Conservation (phyloP, 2,797 vertebrate genomes). For the Pseudomugil tenellus region DNA sequence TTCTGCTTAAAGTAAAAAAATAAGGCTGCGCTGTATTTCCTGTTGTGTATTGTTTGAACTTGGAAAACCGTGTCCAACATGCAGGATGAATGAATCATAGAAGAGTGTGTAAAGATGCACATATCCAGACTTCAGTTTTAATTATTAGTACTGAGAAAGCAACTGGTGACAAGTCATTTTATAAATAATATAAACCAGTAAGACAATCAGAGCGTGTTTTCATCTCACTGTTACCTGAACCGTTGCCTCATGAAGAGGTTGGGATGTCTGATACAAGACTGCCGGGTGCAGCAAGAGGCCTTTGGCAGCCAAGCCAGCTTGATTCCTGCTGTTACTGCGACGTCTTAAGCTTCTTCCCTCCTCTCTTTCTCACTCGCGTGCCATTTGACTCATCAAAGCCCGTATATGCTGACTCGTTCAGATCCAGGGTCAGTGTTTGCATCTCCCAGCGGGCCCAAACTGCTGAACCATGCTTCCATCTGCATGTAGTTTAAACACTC, state of each 20-base stretch:
- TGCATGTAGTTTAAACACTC: constrained; percentile 1
- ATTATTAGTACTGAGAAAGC: too few relatives aligned
- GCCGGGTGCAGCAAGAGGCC: constrained; percentile 30
- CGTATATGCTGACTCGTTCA: constrained; percentile 48
- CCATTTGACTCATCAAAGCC: constrained; percentile 49
- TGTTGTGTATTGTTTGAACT: too few relatives aligned
- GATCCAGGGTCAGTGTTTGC: constrained; percentile 51
- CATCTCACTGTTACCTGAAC: neutral
- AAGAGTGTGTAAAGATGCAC: too few relatives aligned
- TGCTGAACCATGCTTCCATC: constrained; percentile 26
- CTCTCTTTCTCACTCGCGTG: constrained; percentile 30
- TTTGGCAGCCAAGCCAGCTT: constrained; percentile 36
- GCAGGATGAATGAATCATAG: too few relatives aligned
- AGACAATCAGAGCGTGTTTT: neutral
- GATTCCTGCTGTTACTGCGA: constrained; percentile 46
- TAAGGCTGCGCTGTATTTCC: too few relatives aligned
- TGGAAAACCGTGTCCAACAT: too few relatives aligned
- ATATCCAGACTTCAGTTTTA: too few relatives aligned
- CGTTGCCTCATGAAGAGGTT: neutral
- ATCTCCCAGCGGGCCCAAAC: constrained; percentile 42
- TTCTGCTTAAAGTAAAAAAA: too few relatives aligned
- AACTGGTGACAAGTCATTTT: too few relatives aligned
- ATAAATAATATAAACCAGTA: neutral
- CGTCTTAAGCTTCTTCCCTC: constrained; percentile 38
- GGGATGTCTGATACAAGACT: fast-evolving